Conservation (phyloP, 2,113 vertebrate genomes). For the Xiphophorus couchianus region DNA sequence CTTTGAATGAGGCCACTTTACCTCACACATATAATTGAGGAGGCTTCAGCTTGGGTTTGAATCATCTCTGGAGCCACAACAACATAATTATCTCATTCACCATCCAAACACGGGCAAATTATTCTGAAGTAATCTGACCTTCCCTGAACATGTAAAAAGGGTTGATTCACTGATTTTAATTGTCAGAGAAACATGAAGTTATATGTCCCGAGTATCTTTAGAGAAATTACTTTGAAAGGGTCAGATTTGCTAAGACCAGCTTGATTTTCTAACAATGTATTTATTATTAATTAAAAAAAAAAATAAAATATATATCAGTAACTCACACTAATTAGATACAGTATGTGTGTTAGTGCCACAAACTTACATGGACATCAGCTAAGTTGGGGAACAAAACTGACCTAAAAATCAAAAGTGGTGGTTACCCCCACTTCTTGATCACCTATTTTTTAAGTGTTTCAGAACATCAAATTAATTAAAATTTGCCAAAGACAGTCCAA, state of each 20-base stretch:
- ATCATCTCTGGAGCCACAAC: slow-evolving; percentile 61
- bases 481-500: no score
- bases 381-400: not conserved
- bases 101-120: slow-evolving; percentile 61
- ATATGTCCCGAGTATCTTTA: not conserved
- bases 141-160: slow-evolving; percentile 26
- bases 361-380: not conserved
- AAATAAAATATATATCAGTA: no score
- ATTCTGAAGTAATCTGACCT: slow-evolving; percentile 57
- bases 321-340: not conserved
- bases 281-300: no score
- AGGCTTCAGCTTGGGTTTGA: slow-evolving; percentile 63
- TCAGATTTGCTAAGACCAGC: not conserved
- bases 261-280: not conserved
- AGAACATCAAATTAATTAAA: no score
- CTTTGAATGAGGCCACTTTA: slow-evolving; percentile 66
- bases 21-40: slow-evolving; percentile 63
- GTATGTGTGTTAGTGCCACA: not conserved
- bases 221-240: not conserved
- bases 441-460: no score
- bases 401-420: no score
- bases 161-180: slow-evolving; percentile 32
- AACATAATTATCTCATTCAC: slow-evolving; percentile 64
- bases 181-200: slow-evolving; percentile 26
- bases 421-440: no score